Evolutionary conservation across 1,140 invertebrate genomes (phyloP), one percentile per base, ranked within the genome.

Genomic region (Cydia splendana): DNA sequence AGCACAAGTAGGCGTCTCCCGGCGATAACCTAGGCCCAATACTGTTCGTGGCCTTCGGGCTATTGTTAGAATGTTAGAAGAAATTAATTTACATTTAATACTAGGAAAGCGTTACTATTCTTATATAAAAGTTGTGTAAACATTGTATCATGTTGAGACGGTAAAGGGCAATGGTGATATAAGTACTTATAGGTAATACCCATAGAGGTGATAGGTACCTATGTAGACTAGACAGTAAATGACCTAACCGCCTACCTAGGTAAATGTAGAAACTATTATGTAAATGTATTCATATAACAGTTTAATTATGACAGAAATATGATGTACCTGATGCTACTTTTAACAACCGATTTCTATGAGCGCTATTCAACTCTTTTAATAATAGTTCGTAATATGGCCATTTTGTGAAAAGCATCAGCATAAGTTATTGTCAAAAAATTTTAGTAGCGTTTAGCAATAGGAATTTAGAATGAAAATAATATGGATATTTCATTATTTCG

Each of bases 1-100:
- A 62, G 20, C 57, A 10, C 9, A 10, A 62, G 57, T 24, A 62
- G 57, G 57, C 57, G 57, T 24, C 20, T 24, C 57, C 57, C 57
- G 10, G 4, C 57, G 57, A 62, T 62, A 62, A 62, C 57, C 18
- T 62, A 62, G 57, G 57, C 57, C 57, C n/a, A 62, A 62, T 62
- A 62, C 6, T 62, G 20, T 62, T 24, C 20, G 57, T 62, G 20
- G 10, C 57, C 57, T 62, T 62, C 57, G 57, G 20, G 57, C 57
- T 62, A 62, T 62, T 62, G 20, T 62, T 62, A 20, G 9, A 62
- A 62, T 62, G 57, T 20, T 62, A 20, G 57, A 62, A 53, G 15
- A 15, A 62, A 5, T 13, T 6, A 53, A 53, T 53, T 45, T 45
- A 45, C 9, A 10, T 45, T 45, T 45, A 45, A 45, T 2, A 2